A percentile compares a stretch with the other conserved stretches of the same genome.
Evolutionary conservation across 2,797 vertebrate genomes (phyloP).

Genomic region (Lepus townsendii): DNA sequence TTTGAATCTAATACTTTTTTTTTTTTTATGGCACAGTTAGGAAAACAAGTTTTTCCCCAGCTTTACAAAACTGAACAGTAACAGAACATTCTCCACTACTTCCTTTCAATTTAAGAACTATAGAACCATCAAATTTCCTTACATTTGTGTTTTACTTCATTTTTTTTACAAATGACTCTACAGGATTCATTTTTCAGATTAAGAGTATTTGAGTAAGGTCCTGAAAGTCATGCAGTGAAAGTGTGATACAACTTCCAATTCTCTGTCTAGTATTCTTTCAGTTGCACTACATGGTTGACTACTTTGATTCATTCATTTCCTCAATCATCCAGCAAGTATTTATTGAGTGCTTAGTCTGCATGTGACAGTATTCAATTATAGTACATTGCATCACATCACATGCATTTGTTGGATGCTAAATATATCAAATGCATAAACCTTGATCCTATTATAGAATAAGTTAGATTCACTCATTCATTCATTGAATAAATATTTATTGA

Average conservation of each 20-base stretch:
- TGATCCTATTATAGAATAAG: neutral
- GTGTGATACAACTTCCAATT: neutral
- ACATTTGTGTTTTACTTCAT: neutral
- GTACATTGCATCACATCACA: neutral
- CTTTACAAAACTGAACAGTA: neutral
- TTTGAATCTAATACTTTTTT: neutral
- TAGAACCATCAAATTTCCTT: neutral
- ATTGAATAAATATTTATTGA: constrained; percentile 2
- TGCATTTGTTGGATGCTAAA: neutral
- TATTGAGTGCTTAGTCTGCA: neutral
- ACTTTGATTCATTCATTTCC: neutral
- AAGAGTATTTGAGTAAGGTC: neutral
- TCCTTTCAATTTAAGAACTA: neutral
- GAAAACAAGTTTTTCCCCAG: neutral
- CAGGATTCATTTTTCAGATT: neutral
- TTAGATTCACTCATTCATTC: neutral
- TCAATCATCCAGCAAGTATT: neutral
- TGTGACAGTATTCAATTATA: neutral
- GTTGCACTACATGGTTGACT: neutral
- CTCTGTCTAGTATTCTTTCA: neutral
- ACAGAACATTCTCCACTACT: neutral
- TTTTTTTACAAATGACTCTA: neutral
- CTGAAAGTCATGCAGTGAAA: neutral
- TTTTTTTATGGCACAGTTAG: neutral
- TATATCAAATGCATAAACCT: neutral